Conservation (phyloP, 1,140 invertebrate genomes). For the Galleria mellonella region DNA sequence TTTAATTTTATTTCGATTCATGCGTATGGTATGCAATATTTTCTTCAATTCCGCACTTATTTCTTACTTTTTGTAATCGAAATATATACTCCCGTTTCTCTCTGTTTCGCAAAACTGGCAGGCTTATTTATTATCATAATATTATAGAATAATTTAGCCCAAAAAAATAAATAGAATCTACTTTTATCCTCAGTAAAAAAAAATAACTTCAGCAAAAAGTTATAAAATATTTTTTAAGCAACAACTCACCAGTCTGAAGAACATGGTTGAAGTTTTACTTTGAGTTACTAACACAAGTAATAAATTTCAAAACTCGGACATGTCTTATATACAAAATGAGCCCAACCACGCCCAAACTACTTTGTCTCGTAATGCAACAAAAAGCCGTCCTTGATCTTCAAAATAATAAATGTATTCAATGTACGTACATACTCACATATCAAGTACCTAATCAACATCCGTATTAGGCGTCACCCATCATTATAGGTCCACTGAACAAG, state of each 20-base stretch:
- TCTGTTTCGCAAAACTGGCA: too few relatives aligned
- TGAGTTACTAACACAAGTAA: constrained; percentile 49
- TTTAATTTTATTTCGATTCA: too few relatives aligned
- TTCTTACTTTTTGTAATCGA: too few relatives aligned
- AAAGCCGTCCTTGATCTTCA: constrained; percentile 66
- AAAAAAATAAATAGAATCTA: too few relatives aligned
- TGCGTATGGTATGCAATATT: too few relatives aligned
- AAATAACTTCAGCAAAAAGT: too few relatives aligned
- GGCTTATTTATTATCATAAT: too few relatives aligned
- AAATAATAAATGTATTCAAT: constrained; percentile 39
- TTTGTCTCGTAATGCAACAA: constrained; percentile 30
- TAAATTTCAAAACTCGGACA: constrained; percentile 40
- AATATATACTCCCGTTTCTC: too few relatives aligned
- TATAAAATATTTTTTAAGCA: too few relatives aligned
- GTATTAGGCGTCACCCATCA: constrained; percentile 23
- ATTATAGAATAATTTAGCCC: too few relatives aligned
- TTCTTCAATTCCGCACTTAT: too few relatives aligned
- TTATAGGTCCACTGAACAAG: background rate
- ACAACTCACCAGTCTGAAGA: constrained; percentile 57
- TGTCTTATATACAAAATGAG: constrained; percentile 45
- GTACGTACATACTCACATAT: constrained; percentile 14
- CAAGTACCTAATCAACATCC: constrained; percentile 36
- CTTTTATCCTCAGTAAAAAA: too few relatives aligned
- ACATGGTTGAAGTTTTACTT: constrained; percentile 47
- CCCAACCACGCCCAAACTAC: constrained; percentile 43